Conservation (phyloP, 2,888 invertebrate genomes). For the Agriotes lineatus region DNA sequence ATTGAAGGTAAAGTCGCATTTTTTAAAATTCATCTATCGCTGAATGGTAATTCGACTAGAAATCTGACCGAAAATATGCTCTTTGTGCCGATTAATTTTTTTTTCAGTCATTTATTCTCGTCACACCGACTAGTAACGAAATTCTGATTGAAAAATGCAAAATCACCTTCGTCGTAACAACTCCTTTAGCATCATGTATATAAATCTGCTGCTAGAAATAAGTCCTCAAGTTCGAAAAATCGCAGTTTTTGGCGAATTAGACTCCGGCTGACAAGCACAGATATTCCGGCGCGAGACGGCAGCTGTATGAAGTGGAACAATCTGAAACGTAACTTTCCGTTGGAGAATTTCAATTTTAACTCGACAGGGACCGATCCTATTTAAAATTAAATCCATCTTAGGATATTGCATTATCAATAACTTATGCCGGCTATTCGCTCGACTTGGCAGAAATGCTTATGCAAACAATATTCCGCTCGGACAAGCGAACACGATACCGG, state of each 20-base stretch:
- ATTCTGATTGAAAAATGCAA: too few relatives aligned
- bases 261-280: conserved; percentile 29
- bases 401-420: conserved; percentile 42
- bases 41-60: too few relatives aligned
- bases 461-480: conserved; percentile 41
- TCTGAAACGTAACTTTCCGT: conserved; percentile 34
- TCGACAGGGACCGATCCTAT: conserved; percentile 38
- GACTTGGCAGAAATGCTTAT: conserved; percentile 41
- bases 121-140: too few relatives aligned
- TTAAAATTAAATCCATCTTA: conserved; percentile 40
- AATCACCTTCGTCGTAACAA: too few relatives aligned
- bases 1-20: too few relatives aligned
- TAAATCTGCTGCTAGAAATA: too few relatives aligned
- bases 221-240: neutral
- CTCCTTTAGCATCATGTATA: too few relatives aligned
- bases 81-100: too few relatives aligned
- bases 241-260: conserved; percentile 28
- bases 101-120: too few relatives aligned
- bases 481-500: conserved; percentile 39
- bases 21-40: too few relatives aligned
- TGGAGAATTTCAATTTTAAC: conserved; percentile 40
- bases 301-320: conserved; percentile 33
- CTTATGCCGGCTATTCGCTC: conserved; percentile 37
- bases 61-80: too few relatives aligned
- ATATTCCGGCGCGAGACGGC: conserved; percentile 15